Evolutionary conservation across 2,113 vertebrate species (phyloP), one percentile per base, ranked within the genome.

Genomic region (Cyprinus carpio): DNA sequence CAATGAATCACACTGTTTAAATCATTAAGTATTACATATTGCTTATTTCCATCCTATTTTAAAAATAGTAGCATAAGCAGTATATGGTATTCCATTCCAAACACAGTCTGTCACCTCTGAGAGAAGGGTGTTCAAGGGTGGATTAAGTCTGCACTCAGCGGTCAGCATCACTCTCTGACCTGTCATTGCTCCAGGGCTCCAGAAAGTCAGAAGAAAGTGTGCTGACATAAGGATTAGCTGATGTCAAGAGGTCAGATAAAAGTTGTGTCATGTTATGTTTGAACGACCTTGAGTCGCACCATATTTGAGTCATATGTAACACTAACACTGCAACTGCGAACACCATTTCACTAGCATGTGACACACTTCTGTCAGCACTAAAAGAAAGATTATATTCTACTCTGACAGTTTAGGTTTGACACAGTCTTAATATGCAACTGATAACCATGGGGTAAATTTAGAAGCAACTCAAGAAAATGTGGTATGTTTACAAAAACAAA

Each of bases 171-270:
- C 56, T 72, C n/a, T 29, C 37, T 88, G 79, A 56, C 81, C 84
- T 81, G 58, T 62, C 12, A 10, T 11, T 82, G 82, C 69, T 69
- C 60, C 58, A 43, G 76, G 15, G 67, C 67, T 84, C 67, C 27
- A 37, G 58, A 43, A 81, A 49, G 84, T 75, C 84, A 86, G 75
- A 72, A 84, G 71, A 86, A 72, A 37, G 65, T 81, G 64, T 25
- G 76, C 85, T 88, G 87, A 88, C 87, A 88, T 76, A 84, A 86
- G 87, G 76, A 88, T 88, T 88, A 88, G 74, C 71, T 40, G 69
- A n/a, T 43, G 69, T 84, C 62, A 71, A 83, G 11, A 71, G 77
- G 77, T 88, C 85, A 84, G 69, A 84, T 76, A 20, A 84, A 82
- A 75, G 69, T 81, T 81, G 49, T 86, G 23, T 54, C 83, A 78